phyloP scores from a whole-genome alignment of 2,113 vertebrate genomes.

The Paracanthobrama guichenoti region DNA sequence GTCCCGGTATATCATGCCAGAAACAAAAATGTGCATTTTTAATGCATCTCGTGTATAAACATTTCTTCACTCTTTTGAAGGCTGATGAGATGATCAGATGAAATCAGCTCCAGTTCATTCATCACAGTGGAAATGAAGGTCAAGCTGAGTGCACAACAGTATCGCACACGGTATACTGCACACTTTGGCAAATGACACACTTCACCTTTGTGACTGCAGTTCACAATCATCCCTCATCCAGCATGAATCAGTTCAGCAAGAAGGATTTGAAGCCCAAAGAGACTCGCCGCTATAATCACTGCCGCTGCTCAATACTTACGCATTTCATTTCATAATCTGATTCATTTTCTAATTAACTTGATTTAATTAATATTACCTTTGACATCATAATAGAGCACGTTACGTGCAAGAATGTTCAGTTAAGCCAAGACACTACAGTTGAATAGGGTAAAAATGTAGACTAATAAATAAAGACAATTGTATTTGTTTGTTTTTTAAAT shows the following conservation, averaged over 20 bases:
- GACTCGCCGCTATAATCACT: neutral
- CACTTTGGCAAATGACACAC: neutral
- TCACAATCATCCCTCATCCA: slow-evolving; percentile 13
- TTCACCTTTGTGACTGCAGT: neutral
- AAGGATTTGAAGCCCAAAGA: neutral
- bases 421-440: neutral
- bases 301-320: neutral
- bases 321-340: neutral
- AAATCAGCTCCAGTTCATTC: slow-evolving; percentile 5
- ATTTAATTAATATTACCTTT: slow-evolving; percentile 19
- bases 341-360: slow-evolving; percentile 11
- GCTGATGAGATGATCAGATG: neutral
- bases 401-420: neutral
- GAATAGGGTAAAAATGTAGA: neutral
- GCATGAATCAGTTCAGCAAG: neutral
- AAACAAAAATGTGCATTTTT: neutral
- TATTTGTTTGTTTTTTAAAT: neutral
- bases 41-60: neutral
- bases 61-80: neutral
- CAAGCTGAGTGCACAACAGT: neutral
- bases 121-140: neutral
- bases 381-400: neutral
- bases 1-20: neutral
- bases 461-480: neutral
- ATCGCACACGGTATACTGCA: neutral